phyloP scores from a whole-genome alignment of 2,888 invertebrate genomes.

The Sepiola atlantica region DNA sequence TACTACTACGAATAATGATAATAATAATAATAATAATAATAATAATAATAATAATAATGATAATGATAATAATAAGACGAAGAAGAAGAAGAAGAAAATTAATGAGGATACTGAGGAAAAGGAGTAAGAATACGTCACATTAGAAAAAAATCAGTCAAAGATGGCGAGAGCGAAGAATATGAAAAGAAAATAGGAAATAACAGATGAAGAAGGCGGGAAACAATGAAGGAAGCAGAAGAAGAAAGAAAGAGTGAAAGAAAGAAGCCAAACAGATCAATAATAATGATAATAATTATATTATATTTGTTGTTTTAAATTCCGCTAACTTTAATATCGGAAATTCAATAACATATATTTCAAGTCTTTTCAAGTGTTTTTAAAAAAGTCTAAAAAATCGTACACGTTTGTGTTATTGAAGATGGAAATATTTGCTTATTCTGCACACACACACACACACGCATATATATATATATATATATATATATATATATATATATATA shows the following conservation, averaged over 20 bases:
- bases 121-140: too few relatives aligned
- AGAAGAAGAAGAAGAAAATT: too few relatives aligned
- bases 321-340: not conserved
- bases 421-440: not conserved
- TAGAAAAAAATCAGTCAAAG: too few relatives aligned
- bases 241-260: too few relatives aligned
- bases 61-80: not conserved
- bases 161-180: too few relatives aligned
- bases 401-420: not conserved
- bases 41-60: not conserved
- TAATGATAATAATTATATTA: not conserved
- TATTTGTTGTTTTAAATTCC: not conserved
- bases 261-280: not conserved
- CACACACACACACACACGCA: not conserved
- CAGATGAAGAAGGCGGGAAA: too few relatives aligned
- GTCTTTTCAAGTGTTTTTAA: not conserved
- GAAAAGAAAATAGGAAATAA: too few relatives aligned
- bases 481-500: too few relatives aligned
- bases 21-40: slow-evolving; percentile 12
- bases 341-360: not conserved
- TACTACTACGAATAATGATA: not conserved
- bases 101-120: too few relatives aligned
- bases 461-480: too few relatives aligned
- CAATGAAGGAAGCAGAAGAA: too few relatives aligned
- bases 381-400: not conserved